phyloP scores from a whole-genome alignment of 2,797 vertebrate genomes.

The Tapirus indicus region DNA sequence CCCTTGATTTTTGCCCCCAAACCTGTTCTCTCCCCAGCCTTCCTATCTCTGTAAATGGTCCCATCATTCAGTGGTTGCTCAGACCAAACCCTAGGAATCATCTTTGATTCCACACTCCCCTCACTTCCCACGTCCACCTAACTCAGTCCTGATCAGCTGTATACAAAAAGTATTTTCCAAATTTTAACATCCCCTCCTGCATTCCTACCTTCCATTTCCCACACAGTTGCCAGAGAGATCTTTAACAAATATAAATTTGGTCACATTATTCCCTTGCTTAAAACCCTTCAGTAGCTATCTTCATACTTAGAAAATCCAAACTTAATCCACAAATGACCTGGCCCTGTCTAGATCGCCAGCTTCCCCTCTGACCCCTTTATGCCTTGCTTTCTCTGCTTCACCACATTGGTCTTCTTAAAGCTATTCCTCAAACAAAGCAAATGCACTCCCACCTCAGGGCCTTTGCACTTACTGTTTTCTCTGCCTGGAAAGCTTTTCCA shows the following conservation, averaged over 20 bases:
- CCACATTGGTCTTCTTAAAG: not conserved
- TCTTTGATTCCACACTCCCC: slow-evolving; percentile 12
- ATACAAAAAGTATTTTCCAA: not conserved
- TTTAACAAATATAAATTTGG: not conserved
- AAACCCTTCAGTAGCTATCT: not conserved
- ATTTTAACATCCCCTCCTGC: not conserved
- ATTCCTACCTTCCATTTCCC: not conserved
- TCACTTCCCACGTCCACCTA: not conserved
- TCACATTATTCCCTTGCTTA: not conserved
- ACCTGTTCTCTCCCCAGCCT: not conserved
- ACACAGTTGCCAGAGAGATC: not conserved
- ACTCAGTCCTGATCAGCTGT: not conserved
- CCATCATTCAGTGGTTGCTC: not conserved
- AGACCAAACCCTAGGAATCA: not conserved
- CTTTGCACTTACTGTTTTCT: too few species aligned
- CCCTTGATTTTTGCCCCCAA: not conserved
- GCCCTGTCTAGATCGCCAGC: not conserved
- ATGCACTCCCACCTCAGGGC: not conserved
- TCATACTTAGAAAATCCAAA: not conserved
- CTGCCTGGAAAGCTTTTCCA: too few species aligned
- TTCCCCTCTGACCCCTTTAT: not conserved
- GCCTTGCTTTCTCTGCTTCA: not conserved
- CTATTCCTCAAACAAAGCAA: not conserved
- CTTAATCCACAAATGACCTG: not conserved
- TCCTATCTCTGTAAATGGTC: not conserved